A percentile compares a stretch with the other conserved stretches of the same genome.
These are phyloP conservation scores for Astatotilapia flaviijosephi DNA, from an alignment of 2,113 vertebrate genomes.

Conservation along the genomic window DNA sequence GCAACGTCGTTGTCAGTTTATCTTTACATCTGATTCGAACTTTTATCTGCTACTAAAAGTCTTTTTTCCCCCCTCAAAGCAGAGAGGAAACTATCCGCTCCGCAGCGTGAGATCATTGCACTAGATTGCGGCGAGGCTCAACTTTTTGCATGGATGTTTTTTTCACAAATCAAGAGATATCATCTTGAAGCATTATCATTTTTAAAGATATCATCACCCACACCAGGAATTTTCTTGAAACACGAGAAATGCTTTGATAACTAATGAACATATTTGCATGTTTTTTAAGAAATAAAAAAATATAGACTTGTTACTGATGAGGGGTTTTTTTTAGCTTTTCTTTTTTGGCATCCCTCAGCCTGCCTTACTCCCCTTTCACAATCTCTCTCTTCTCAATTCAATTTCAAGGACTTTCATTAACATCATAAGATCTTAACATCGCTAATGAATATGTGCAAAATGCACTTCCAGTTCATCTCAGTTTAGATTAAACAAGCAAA, in stretches of 20 bases:
- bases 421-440: neutral
- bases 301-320: neutral
- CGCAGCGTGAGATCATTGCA: neutral
- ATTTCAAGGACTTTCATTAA: neutral
- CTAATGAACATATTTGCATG: neutral
- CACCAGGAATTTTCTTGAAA: neutral
- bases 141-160: neutral
- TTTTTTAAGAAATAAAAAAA: neutral
- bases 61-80: neutral
- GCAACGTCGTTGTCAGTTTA: neutral
- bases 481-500: constrained; percentile 1
- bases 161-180: neutral
- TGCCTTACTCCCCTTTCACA: neutral
- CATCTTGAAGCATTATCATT: neutral
- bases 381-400: neutral
- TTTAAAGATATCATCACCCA: neutral
- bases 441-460: neutral
- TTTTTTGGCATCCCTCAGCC: neutral
- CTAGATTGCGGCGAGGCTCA: neutral
- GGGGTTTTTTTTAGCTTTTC: rapidly evolving
- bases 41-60: constrained; percentile 6
- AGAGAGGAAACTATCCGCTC: neutral
- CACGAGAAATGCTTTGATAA: neutral
- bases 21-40: constrained; percentile 8
- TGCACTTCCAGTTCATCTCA: neutral